These are phyloP conservation scores for Pelodytes ibericus DNA, from an alignment of 2,797 vertebrate genomes.

Conservation along the genomic window DNA sequence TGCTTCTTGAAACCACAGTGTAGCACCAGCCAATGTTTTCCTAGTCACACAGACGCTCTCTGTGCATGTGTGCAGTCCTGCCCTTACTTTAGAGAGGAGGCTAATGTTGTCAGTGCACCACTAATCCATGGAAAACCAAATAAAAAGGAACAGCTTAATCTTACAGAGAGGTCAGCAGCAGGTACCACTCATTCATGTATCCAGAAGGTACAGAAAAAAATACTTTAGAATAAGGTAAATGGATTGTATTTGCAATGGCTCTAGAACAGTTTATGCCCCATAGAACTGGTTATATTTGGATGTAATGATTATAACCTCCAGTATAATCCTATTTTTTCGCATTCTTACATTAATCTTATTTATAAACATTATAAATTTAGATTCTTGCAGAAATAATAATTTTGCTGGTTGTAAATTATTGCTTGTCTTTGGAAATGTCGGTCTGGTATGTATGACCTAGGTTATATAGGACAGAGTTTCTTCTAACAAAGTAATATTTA, in stretches of 20 bases:
- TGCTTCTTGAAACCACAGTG: slow-evolving; percentile 64
- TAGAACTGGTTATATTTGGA: slow-evolving; percentile 1
- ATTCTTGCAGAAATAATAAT: background rate
- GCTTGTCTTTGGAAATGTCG: background rate
- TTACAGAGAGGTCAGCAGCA: slow-evolving; percentile 59
- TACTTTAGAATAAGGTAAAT: background rate
- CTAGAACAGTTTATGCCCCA: slow-evolving; percentile 16
- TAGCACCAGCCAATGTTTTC: slow-evolving; percentile 61
- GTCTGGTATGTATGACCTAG: background rate
- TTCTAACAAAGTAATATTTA: too few relatives aligned
- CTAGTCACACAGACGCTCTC: slow-evolving; percentile 59
- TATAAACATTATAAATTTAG: background rate
- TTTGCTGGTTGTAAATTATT: slow-evolving; percentile 11
- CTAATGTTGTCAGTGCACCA: slow-evolving; percentile 60
- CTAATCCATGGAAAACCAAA: slow-evolving; percentile 62
- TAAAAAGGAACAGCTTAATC: slow-evolving; percentile 48
- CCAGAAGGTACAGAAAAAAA: background rate
- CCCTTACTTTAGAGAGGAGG: slow-evolving; percentile 58
- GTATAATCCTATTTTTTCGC: background rate
- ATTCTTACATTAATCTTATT: background rate
- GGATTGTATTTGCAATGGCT: slow-evolving; percentile 25
- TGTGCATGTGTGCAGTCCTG: slow-evolving; percentile 52
- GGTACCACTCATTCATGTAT: slow-evolving; percentile 29
- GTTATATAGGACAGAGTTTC: too few relatives aligned
- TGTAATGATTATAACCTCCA: too few relatives aligned